Base-by-base conservation (phyloP, 2,888 invertebrate genomes). In the Apamea anceps region DNA sequence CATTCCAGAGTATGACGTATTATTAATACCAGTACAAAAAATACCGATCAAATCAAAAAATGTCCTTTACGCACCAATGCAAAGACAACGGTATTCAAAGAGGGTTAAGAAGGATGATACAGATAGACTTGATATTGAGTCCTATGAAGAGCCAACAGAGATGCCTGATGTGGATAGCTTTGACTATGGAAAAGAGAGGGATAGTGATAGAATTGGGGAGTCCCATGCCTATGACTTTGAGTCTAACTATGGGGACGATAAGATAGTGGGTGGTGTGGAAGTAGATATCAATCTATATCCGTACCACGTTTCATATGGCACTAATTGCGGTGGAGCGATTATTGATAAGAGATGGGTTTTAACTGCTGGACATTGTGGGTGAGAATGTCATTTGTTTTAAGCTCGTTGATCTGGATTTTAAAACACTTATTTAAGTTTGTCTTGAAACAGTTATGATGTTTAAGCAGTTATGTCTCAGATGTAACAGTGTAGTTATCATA, bases 291-390 rank as follows among this genome's bases (percentile, higher is more conserved):
- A 94, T 84, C 84, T 96, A 54, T 96, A 96, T 88, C 97, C 97
- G 0, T 97, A 97, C 73, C 96, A 96, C 75, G 96, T 93, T 0
- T 94, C 94, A 0, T 97, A 97, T 89, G 97, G 96, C 0, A 91
- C 90, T 0, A 95, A 96, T 67, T 97, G 97, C 88, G 97, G 96
- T 68, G 97, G 95, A 5, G 95, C 96, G 18, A 95, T 97, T 15
- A 94, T 97, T 88, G 93, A 93, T 75, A 93, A 90, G 51, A 93
- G 93, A 79, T 97, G 96, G 96, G 90, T 95, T 0, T 65, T 97
- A 2, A 97, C 97, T 3, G 97, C 97, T 80, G 97, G 95, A 75
- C 97, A 97, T 91, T 97, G 97, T 91, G 96, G 96, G 97, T 97
- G 90, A 95, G 96, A 87, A 25, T 32, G 1, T 2, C 45, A 67